phyloP scores from a whole-genome alignment of 2,888 invertebrate species.

The Pyrochroa serraticornis region DNA sequence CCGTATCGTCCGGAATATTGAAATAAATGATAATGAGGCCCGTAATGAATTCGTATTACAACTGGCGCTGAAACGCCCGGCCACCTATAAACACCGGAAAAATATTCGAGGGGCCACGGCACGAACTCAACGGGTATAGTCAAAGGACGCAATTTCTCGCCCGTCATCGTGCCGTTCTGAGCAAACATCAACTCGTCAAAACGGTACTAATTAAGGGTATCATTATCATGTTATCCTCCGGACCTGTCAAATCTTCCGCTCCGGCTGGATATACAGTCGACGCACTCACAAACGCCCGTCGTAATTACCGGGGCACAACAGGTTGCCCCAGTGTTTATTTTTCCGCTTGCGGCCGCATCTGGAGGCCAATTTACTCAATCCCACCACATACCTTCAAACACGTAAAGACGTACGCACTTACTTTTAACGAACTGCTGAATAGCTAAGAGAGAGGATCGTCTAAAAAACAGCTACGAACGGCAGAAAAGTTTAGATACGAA shows the following conservation, averaged over 20 bases:
- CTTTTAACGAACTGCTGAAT: no score
- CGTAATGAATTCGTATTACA: conserved; percentile 44
- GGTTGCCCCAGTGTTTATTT: conserved; percentile 49
- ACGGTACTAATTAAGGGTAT: conserved; percentile 55
- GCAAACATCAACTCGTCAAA: conserved; percentile 56
- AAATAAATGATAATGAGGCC: conserved; percentile 46
- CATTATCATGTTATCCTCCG: conserved; percentile 55
- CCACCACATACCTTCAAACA: no score
- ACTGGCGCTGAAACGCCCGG: conserved; percentile 35
- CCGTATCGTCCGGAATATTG: conserved; percentile 34
- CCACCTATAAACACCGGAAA: conserved; percentile 15
- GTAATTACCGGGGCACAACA: conserved; percentile 51
- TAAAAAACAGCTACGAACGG: no score
- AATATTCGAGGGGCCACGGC: conserved; percentile 4
- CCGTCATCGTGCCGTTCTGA: conserved; percentile 41
- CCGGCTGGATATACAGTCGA: conserved; percentile 8
- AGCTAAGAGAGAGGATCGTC: no score
- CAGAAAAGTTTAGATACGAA: no score
- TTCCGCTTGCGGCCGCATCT: conserved; percentile 39
- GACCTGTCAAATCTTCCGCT: conserved; percentile 22
- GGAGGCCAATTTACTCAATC: no score
- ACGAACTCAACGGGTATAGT: conserved; percentile 7
- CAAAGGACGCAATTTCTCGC: conserved; percentile 23
- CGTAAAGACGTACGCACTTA: no score
- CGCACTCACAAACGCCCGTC: background rate